Evolutionary conservation across 2,888 invertebrate genomes (phyloP).

Genomic region (Cosmopolites sordidus): DNA sequence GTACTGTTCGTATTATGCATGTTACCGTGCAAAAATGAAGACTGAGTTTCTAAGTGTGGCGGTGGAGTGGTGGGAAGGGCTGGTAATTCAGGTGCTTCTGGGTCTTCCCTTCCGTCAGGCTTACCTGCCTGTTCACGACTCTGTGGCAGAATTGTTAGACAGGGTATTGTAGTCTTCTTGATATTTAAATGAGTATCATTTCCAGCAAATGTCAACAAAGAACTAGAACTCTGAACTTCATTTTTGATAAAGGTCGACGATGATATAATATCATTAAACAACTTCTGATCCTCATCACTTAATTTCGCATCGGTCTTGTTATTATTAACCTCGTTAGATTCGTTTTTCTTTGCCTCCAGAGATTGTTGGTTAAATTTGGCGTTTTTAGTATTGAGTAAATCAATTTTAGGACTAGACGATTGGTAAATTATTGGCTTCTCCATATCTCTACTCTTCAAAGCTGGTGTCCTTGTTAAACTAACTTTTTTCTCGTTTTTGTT

Average conservation of each 20-base stretch:
- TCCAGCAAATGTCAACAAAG: not conserved
- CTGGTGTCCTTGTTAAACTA: constrained; percentile 55
- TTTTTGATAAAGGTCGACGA: constrained; percentile 31
- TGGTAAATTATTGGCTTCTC: constrained; percentile 63
- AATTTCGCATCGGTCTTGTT: constrained; percentile 28
- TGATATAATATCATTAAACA: constrained; percentile 21
- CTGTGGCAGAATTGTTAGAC: constrained; percentile 33
- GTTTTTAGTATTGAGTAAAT: constrained; percentile 42
- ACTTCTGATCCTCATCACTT: constrained; percentile 24
- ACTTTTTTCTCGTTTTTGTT: constrained; percentile 39
- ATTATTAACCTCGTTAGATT: constrained; percentile 21
- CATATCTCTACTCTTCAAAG: constrained; percentile 59
- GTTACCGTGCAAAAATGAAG: constrained; percentile 65
- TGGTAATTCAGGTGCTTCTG: constrained; percentile 65
- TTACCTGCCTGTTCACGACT: constrained; percentile 79
- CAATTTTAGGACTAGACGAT: constrained; percentile 44
- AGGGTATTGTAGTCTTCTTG: not conserved
- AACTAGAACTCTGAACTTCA: constrained; percentile 21
- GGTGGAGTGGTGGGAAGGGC: constrained; percentile 67
- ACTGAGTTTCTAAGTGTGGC: constrained; percentile 54
- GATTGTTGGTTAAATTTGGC: constrained; percentile 35
- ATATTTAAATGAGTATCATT: not conserved
- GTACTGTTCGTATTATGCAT: not conserved
- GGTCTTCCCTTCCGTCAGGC: constrained; percentile 83
- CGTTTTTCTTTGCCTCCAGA: constrained; percentile 12